Conservation (phyloP, 2,797 vertebrate species). For the Eidolon dupreanum region DNA sequence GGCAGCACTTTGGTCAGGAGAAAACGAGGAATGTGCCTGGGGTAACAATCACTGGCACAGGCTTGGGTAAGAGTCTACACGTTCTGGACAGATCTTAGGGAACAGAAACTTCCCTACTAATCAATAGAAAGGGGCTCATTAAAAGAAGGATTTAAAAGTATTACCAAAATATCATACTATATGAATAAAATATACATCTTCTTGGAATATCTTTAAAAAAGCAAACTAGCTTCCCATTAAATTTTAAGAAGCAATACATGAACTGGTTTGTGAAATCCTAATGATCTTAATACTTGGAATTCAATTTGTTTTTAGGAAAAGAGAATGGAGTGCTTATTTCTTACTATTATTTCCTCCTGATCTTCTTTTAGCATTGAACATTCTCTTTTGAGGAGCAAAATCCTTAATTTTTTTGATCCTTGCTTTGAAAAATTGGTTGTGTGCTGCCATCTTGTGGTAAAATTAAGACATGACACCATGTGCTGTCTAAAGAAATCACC, state of each 20-base stretch:
- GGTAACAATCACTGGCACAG: background rate
- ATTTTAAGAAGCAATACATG: background rate
- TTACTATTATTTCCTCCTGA: background rate
- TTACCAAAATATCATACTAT: background rate
- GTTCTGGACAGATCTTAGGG: background rate
- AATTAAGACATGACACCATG: background rate
- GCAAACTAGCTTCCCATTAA: background rate
- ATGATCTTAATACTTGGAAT: background rate
- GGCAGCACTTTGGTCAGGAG: background rate
- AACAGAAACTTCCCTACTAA: background rate
- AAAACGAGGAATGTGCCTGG: background rate
- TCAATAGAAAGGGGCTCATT: background rate
- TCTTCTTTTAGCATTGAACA: background rate
- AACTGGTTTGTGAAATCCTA: background rate
- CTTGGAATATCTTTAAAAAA: conserved; percentile 26
- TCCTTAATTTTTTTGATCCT: background rate
- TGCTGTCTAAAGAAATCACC: background rate
- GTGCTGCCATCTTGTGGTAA: conserved; percentile 76
- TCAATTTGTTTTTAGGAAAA: background rate
- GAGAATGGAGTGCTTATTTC: background rate
- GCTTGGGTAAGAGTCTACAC: background rate
- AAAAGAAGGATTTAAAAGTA: background rate
- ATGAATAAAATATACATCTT: background rate
- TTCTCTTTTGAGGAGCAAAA: background rate
- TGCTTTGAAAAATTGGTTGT: conserved; percentile 48